Evolutionary conservation across 2,888 invertebrate genomes (phyloP), one percentile per base, ranked within the genome.

Genomic region (Diaprepes abbreviatus): DNA sequence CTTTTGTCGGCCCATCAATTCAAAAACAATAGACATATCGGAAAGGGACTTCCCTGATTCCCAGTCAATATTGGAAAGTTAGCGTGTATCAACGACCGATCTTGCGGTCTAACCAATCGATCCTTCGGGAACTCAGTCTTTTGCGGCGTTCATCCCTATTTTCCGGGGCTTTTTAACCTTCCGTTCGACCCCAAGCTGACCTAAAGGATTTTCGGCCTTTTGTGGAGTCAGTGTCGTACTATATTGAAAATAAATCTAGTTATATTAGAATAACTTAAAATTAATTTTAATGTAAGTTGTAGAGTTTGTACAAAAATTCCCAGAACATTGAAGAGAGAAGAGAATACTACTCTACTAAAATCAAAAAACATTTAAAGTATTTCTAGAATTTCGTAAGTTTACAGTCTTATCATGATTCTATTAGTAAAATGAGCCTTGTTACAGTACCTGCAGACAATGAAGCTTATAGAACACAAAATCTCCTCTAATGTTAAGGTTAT

Each of bases 31-130:
- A 70, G 72, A 72, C 72, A 62, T 72, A 69, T 72, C 69, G 60
- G 54, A 40, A 60, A 33, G 45, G 58, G 58, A 45, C 40, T 50
- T 54, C 45, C n/a, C 36, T 19, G 60, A 62, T 67, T 67, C 19
- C 65, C 69, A 69, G 63, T 72, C 72, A 72, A 72, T 72, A 72
- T 72, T 69, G 72, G 62, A 66, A 72, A 69, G 72, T 72, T 72
- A 72, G 70, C 64, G 66, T 59, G 73, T 70, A 73, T 73, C 73
- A 73, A 60, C 55, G 57, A 36, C 54, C 72, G 63, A 72, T 72
- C 72, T 71, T 60, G 66, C 33, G 54, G 70, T 57, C 66, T 62
- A 65, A 43, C 70, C 70, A 73, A 73, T 73, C 73, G 73, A 70
- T 73, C 73, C 70, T 65, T 12, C 40, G 73, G 70, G 73, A 67